phyloP scores from a whole-genome alignment of 2,113 vertebrate species.

The Lepidothrix coronata region DNA sequence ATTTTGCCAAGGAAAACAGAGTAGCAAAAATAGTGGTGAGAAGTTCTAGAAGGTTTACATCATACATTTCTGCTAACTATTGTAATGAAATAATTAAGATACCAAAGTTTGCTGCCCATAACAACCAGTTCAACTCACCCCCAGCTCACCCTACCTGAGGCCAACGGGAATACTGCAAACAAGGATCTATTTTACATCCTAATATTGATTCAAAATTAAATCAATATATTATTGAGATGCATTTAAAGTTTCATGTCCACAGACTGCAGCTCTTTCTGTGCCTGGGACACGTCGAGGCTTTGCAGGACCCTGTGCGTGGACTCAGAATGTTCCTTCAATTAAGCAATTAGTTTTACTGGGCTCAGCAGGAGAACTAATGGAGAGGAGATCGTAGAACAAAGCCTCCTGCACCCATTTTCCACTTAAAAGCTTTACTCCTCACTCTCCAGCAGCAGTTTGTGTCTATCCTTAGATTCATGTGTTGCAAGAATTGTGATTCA shows the following conservation, averaged over 20 bases:
- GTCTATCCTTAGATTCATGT: conserved; percentile 2
- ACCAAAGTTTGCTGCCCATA: neutral
- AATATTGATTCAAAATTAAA: neutral
- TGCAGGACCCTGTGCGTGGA: neutral
- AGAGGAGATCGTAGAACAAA: neutral
- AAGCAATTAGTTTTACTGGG: neutral
- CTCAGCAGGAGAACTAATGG: neutral
- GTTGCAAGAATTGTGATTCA: conserved; percentile 49
- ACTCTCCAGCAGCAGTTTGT: neutral
- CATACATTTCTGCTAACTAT: neutral
- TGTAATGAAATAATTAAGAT: neutral
- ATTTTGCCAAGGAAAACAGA: conserved; percentile 13
- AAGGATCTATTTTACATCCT: neutral
- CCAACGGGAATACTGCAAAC: neutral
- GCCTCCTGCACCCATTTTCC: neutral
- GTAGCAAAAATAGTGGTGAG: neutral
- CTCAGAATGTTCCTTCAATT: neutral
- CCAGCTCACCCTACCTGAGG: neutral
- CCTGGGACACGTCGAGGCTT: neutral
- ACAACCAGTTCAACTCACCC: neutral
- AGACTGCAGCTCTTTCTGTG: neutral
- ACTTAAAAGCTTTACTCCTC: neutral
- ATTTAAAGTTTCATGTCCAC: neutral
- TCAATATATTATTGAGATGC: neutral
- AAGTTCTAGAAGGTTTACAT: neutral